Evolutionary conservation across 2,888 invertebrate species (phyloP), one percentile per base, ranked within the genome.

Genomic region (Eilema depressum): DNA sequence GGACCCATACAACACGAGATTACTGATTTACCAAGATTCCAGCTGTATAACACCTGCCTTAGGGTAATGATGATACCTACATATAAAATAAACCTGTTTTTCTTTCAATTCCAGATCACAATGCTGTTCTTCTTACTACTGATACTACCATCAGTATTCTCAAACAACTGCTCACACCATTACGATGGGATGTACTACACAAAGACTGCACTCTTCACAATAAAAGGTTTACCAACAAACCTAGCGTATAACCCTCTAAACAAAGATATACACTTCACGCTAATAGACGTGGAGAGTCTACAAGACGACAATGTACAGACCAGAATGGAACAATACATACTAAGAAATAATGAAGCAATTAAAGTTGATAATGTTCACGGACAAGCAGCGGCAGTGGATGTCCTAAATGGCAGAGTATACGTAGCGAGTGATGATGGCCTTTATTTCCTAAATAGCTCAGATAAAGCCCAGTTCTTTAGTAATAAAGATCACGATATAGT

Each of bases 401-500:
- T 76, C 0, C 85, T 85, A 75, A 88, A 87, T 20, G 82, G 90
- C 25, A 92, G 82, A 84, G 91, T 93, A 0, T 95, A 93, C 66
- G 88, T 95, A 68, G 95, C 92, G 2, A 91, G 87, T 71, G 94
- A 94, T 26, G 87, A 89, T 66, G 95, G 95, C 2, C 80, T 95
- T 0, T 86, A 88, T 74, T 76, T 89, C 17, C 73, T 95, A 23
- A 93, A 95, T 63, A 83, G 83, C 57, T 88, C 90, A 2, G 82
- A 92, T 62, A 86, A 89, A 83, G 90, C 92, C 1, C 88, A 86
- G 53, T 91, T 91, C 47, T 14, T 92, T 37, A 91, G 90, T 65
- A 77, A 93, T 1, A 92, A 92, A 86, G 92, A 93, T 57, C 92
- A 95, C 83, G 95, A 95, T 63, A 92, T 95, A 37, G 93, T 95